These are phyloP conservation scores for Tachina lurida DNA, from an alignment of 2,888 invertebrate species.

Conservation along the genomic window DNA sequence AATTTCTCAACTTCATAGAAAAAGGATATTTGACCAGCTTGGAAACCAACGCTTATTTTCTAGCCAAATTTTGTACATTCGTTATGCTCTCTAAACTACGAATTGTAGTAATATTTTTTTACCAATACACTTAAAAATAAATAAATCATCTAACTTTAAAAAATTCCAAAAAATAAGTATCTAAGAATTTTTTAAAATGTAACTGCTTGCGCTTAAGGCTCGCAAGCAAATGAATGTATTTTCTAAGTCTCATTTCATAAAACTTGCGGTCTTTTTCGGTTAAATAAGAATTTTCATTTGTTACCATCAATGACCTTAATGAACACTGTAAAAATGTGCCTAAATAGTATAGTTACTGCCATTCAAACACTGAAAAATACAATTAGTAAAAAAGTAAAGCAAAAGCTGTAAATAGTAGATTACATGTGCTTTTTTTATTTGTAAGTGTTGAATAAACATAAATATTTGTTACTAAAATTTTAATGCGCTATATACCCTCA, in stretches of 20 bases:
- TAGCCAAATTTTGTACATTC: neutral
- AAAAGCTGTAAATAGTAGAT: slow-evolving; percentile 71
- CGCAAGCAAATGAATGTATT: too few species aligned
- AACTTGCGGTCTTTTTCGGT: neutral
- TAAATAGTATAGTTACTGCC: neutral
- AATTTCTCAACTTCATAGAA: neutral
- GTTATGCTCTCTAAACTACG: neutral
- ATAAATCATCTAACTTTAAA: too few species aligned
- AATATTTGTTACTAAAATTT: slow-evolving; percentile 74
- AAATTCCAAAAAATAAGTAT: too few species aligned
- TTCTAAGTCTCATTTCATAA: too few species aligned
- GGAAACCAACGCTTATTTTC: neutral
- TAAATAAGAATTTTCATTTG: neutral
- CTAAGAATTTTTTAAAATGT: too few species aligned
- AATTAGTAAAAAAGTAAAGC: slow-evolving; percentile 74
- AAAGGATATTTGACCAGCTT: neutral
- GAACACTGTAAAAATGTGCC: neutral
- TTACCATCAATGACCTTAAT: slow-evolving; percentile 47
- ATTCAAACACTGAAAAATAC: slow-evolving; percentile 75
- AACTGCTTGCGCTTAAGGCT: too few species aligned
- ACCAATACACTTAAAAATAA: neutral
- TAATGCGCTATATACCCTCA: slow-evolving; percentile 11
- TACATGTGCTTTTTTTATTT: slow-evolving; percentile 44
- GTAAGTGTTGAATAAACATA: slow-evolving; percentile 73
- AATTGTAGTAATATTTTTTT: neutral